These are phyloP conservation scores for Colostygia pectinataria DNA, from an alignment of 2,888 invertebrate species.

Conservation along the genomic window DNA sequence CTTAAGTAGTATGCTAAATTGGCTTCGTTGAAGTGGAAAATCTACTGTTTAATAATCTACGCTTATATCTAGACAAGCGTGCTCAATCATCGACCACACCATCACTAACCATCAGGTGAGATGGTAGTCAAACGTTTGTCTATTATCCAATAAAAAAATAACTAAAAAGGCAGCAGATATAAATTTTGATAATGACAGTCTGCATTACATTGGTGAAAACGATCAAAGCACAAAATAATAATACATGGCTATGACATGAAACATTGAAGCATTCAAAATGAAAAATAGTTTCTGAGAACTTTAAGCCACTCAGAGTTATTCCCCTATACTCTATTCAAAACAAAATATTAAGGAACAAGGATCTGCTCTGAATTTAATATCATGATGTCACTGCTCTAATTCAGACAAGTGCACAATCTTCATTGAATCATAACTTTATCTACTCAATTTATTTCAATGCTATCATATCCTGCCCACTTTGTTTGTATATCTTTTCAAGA, in stretches of 20 bases:
- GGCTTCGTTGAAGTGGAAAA: not conserved
- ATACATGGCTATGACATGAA: too few species aligned
- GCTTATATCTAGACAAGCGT: too few species aligned
- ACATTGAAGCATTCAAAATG: not conserved
- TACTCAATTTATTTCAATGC: conserved; percentile 33
- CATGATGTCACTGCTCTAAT: conserved; percentile 31
- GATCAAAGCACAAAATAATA: too few species aligned
- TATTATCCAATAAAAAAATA: too few species aligned
- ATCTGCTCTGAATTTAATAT: conserved; percentile 17
- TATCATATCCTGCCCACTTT: conserved; percentile 29
- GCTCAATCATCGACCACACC: too few species aligned
- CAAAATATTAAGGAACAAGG: conserved; percentile 13
- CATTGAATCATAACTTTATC: conserved; percentile 32
- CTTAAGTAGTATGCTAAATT: conserved; percentile 2
- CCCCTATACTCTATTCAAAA: conserved; percentile 5
- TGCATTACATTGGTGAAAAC: too few species aligned
- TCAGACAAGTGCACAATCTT: conserved; percentile 29
- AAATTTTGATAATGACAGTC: too few species aligned
- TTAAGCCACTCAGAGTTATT: not conserved
- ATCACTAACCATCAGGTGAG: too few species aligned
- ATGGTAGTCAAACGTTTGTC: too few species aligned
- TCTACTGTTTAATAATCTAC: too few species aligned
- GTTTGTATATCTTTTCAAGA: not conserved
- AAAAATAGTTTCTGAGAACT: not conserved
- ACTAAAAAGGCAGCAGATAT: too few species aligned